Base-by-base conservation (phyloP, 2,113 vertebrate genomes). In the Zosterops japonicus region DNA sequence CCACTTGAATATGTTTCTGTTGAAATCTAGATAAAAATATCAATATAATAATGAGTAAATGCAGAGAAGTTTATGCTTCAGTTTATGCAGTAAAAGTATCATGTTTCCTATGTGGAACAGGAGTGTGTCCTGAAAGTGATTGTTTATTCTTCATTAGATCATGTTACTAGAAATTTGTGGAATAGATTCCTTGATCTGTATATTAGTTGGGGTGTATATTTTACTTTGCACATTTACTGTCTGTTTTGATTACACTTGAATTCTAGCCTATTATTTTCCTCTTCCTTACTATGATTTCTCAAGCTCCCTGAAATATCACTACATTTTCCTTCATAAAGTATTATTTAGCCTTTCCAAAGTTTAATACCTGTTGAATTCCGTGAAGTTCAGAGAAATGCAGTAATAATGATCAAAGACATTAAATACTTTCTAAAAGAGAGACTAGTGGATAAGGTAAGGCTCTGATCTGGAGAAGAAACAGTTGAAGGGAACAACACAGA, bases 1-100 rank as follows among this genome's bases (percentile, higher is more conserved):
- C 12, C 12, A 16, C 0, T 0, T 50, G 14, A 59, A 42, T 33
- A 19, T 0, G 1, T 50, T 59, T 55, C 16, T 50, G 44, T 52
- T 53, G 42, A 75, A 78, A 77, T 28, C 31, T 33, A 59, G 8
- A 6, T 5, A n/a, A 14, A 78, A 36, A 25, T 2, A 81, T 4
- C 5, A 65, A 41, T 46, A 50, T 21, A 72, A 31, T 14, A 2
- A 11, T 17, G 7, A 57, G 6, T 22, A 65, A 60, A 39, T 16
- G 5, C 24, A 74, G 27, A 83, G 3, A 79, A 12, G 4, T 67
- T 22, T 9, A 63, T 68, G 5, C 5, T 56, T 49, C 57, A 18
- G 5, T 60, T 76, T 56, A 12, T 24, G 11, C 6, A n/a, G 16
- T 8, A 52, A 53, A 76, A 59, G 0, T 8, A 14, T 63, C 6